Percentiles rank a stretch among this genome's conserved stretches.
phyloP scores from a whole-genome alignment of 2,888 invertebrate genomes.

The Eupithecia subfuscata region DNA sequence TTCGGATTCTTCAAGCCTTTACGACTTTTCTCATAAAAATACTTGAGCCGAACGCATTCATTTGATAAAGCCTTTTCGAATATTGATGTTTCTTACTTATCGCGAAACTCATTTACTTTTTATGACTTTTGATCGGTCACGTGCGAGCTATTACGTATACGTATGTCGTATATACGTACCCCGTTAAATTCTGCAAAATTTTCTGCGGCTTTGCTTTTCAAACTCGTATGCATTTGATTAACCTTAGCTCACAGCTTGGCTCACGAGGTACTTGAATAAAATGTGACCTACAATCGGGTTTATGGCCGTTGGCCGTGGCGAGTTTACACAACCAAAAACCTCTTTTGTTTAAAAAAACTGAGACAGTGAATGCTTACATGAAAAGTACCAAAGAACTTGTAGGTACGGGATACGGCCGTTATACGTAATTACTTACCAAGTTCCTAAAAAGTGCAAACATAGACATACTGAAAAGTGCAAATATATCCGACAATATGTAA shows the following conservation, averaged over 20 bases:
- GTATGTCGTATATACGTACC: not conserved
- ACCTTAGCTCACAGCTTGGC: not conserved
- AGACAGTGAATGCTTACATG: not conserved
- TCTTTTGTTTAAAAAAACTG: not conserved
- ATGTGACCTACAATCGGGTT: not conserved
- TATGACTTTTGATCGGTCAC: constrained; percentile 40
- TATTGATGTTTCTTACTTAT: constrained; percentile 37
- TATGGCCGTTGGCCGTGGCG: too few relatives aligned
- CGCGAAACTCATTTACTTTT: constrained; percentile 40
- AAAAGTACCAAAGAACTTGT: not conserved
- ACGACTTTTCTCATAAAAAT: constrained; percentile 33
- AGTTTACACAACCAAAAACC: too few relatives aligned
- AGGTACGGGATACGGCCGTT: too few relatives aligned
- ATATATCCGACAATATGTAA: not conserved
- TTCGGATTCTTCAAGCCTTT: constrained; percentile 29
- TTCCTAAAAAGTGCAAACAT: not conserved
- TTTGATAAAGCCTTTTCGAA: constrained; percentile 29
- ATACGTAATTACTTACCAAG: too few relatives aligned
- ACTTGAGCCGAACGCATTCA: constrained; percentile 26
- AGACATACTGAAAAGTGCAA: too few relatives aligned
- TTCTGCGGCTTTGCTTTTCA: constrained; percentile 2
- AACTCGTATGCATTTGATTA: not conserved
- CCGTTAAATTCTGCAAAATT: constrained; percentile 18
- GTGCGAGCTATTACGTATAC: constrained; percentile 29
- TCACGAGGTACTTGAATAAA: not conserved